Evolutionary conservation across 2,797 vertebrate species (phyloP), one percentile per base, ranked within the genome.

Genomic region (Epinephelus awoara): DNA sequence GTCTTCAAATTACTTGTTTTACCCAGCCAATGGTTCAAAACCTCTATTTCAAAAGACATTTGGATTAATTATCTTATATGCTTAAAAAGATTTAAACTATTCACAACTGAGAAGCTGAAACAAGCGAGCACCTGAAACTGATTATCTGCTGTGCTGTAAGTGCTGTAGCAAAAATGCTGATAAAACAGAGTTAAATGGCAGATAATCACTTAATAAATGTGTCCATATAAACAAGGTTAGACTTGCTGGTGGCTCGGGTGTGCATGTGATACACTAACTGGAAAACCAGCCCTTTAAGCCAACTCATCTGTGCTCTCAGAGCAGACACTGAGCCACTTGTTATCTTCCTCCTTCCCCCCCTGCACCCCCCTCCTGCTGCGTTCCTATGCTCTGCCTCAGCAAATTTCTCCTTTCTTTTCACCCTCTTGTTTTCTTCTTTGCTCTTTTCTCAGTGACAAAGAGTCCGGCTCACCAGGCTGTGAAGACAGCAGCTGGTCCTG

Each of bases 291-390:
- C 21, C 62, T 89, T 92, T 84, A 86, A 88, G 90, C 81, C 68
- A 85, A 57, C 65, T 87, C 80, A 83, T 89, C 74, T 72, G 77
- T 67, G 75, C 74, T 38, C 82, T 83, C 23, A 84, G 66, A 42
- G 63, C 52, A 17, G 76, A 92, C 90, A 91, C 82, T 77, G 89
- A 57, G 27, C 56, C 88, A 76, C 90, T 91, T 91, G 91, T 88
- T 82, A 80, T 72, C 69, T 8, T 42, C 19, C 73, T 44, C 72
- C 72, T 17, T 3, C 11, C 1, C 6, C 17, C 38, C 23, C 62
- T 6, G 21, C 29, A 5, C n/a, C 72, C 67, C 54, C 79, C 79
- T 67, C 72, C 61, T 18, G 13, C 73, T 46, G 65, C 71, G 55
- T 85, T 83, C 85, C 76, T 85, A 85, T 71, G 63, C 86, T 83